These are phyloP conservation scores for Lanius ludovicianus DNA, from an alignment of 2,113 vertebrate species.

Conservation along the genomic window DNA sequence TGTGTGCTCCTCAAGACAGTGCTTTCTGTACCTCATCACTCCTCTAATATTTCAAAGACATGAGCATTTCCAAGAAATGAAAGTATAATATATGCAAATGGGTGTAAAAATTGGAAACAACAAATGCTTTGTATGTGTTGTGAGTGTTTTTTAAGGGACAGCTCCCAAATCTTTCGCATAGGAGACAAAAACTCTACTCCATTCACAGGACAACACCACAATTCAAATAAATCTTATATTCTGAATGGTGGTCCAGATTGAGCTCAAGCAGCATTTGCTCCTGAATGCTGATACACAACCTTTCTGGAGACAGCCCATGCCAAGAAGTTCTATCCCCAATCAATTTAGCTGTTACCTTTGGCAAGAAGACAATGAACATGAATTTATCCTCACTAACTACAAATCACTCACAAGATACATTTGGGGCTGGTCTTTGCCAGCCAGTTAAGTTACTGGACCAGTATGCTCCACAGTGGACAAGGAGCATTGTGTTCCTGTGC, in stretches of 20 bases:
- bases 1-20: not conserved
- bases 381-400: not conserved
- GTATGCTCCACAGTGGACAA: rapidly evolving
- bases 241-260: not conserved
- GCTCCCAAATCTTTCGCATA: not conserved
- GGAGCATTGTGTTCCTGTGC: not conserved
- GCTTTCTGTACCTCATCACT: not conserved
- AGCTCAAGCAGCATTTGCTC: not conserved
- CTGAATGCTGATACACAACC: not conserved
- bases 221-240: not conserved
- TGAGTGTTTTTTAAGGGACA: not conserved
- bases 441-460: not conserved
- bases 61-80: not conserved
- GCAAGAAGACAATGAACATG: not conserved
- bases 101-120: not conserved
- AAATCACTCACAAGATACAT: not conserved
- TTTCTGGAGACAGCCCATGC: not conserved
- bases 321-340: not conserved
- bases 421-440: not conserved
- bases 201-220: not conserved
- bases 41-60: not conserved
- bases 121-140: not conserved
- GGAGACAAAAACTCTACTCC: not conserved
- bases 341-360: not conserved
- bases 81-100: not conserved